Base-by-base conservation (phyloP, 2,888 invertebrate genomes). In the Strigamia transsilvanica region DNA sequence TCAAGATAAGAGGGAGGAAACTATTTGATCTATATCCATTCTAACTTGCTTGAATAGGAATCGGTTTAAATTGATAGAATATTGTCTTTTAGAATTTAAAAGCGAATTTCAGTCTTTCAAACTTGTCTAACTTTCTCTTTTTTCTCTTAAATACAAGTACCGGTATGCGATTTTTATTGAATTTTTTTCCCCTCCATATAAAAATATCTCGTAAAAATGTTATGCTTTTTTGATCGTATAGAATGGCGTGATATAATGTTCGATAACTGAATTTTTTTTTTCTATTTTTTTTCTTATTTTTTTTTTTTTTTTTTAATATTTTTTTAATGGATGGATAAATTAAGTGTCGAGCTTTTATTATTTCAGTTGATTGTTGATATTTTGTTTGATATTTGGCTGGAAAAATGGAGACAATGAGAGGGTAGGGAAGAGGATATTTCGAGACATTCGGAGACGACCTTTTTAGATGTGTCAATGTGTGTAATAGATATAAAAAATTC, bases 401-500 rank as follows among this genome's bases (percentile, higher is more conserved):
- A 10, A 38, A 46, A 46, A n/a, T 46, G 10, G 46, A 12, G 46
- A n/a, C 5, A n/a, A n/a, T n/a, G n/a, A n/a, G n/a, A n/a, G n/a
- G 1, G n/a, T 13, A 13, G 0, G 15, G 46, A 46, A 46, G n/a
- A n/a, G 15, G 13, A 46, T 13, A 46, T 12, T 21, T 66, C 12
- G 23, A 9, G 61, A 66, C 1, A 7, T 7, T 23, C 12, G 61
- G 61, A 66, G 12, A 23, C 61, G 12, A 12, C 61, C 6, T 66
- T 66, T 12, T 66, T n/a, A 9, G 61, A 66, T 66, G 21, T n/a
- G 12, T 2, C 10, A 18, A 66, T 66, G 21, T n/a, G 12, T 21
- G 61, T 46, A 23, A 23, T 23, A 66, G 61, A 66, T 66, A 21
- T 21, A 21, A 66, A n/a, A 66, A 66, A 66, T 66, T 66, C 61